Conservation (phyloP, 30 jellyfish, hydroid and myxozoan species). For the Turritopsis rubra region DNA sequence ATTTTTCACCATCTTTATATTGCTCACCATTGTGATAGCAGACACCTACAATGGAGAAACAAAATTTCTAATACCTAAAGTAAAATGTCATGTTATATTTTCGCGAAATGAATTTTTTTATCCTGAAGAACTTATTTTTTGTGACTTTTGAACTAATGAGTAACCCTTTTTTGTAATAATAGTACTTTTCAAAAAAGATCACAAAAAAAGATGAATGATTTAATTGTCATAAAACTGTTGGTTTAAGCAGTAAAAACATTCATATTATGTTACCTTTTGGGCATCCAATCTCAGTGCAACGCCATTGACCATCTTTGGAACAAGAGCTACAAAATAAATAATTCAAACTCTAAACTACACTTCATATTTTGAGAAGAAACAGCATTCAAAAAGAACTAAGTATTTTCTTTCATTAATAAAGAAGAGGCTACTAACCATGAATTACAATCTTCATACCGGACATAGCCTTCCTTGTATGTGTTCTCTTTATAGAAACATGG, state of each 20-base stretch:
- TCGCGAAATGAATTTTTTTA: no score
- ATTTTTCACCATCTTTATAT: neutral
- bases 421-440: neutral
- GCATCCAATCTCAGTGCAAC: neutral
- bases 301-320: neutral
- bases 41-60: neutral
- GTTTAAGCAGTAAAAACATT: no score
- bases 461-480: neutral
- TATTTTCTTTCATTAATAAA: no score
- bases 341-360: neutral
- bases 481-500: neutral
- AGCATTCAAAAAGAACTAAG: no score
- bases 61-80: neutral
- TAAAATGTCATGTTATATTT: neutral
- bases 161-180: no score
- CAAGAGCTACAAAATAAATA: neutral
- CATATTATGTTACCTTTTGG: neutral
- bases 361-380: neutral
- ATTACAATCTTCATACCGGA: neutral
- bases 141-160: no score
- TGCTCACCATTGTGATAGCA: neutral
- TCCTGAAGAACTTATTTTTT: no score
- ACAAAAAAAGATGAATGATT: no score
- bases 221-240: no score
- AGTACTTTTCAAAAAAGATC: no score